Base-by-base conservation (phyloP, 1,140 invertebrate species). In the Calephelis virginiensis region DNA sequence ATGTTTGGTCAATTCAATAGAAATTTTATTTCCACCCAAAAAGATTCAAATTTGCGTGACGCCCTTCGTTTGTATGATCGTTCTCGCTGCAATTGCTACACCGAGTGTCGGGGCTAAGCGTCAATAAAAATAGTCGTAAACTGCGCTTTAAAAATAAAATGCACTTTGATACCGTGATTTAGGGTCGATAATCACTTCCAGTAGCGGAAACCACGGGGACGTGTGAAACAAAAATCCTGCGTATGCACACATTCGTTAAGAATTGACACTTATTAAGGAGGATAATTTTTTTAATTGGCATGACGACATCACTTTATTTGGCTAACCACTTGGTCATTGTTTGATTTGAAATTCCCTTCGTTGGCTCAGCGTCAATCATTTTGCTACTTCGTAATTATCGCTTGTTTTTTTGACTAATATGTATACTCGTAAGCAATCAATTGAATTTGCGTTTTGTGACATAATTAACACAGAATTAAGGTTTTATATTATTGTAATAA, bases 61-160 rank as follows among this genome's bases (percentile, higher is more conserved):
- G 64, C 7, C 48, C 53, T 64, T 60, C 40, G 63, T 61, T 49
- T 68, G 72, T 78, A 80, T 67, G 79, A 78, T 77, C 76, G 74
- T 83, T 74, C 69, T 80, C 77, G 69, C 66, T 72, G 72, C 72
- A 81, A 78, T 71, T 73, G 74, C 73, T 74, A 75, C 73, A 73
- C 64, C 73, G 83, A 89, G 85, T 86, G 84, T 86, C 81, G 80
- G 79, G 81, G 84, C 80, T 88, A 81, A 86, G 81, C 85, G 81
- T 89, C 84, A 90, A 90, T 90, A 90, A 90, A 90, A 90, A 89
- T 88, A 82, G 85, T 89, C 88, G 80, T 90, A 89, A 90, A 90
- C 81, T 79, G 65, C 72, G 64, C 65, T 72, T 72, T 61, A 61
- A 50, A 64, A 61, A 61, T 61, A 79, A 83, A 83, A 71, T 80